Evolutionary conservation across 2,113 vertebrate species (phyloP), one percentile per base, ranked within the genome.

Genomic region (Oryzias javanicus): DNA sequence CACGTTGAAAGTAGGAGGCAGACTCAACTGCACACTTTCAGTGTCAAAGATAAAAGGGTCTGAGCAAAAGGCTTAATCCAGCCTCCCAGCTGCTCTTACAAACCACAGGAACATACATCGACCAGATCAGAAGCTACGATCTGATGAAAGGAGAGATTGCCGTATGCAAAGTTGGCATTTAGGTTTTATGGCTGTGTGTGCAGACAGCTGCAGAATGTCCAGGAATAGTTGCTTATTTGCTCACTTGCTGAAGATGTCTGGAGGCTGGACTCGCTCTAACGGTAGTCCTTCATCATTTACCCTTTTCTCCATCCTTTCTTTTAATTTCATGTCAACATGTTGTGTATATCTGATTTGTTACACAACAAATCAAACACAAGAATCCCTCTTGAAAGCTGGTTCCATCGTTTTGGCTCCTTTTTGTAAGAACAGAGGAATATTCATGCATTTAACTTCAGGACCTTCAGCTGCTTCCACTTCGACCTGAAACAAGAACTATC

Each of bases 151-250:
- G 47, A 53, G 24, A 29, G 45, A 50, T 18, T 4, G 25, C n/a
- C 25, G 4, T 42, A 44, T 17, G 56, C 35, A 45, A 44, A 49
- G 18, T 2, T 60, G 52, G 46, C 5, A 57, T 76, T 70, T 66
- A 22, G 40, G 17, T 35, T 55, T 19, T 17, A 10, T 5, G 47
- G 5, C 16, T 47, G 20, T 29, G 15, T 41, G 15, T 20, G 19
- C 17, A 17, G 17, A 42, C 46, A 64, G 44, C 20, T 49, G n/a
- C 4, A 13, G 47, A 19, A 12, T 19, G 49, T 50, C 13, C 46
- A 10, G 25, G 6, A 63, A 57, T 40, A 44, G 22, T 40, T 55
- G 20, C 17, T 45, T 48, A 18, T 52, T 52, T 45, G 19, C 10
- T 50, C 41, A 42, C 22, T 44, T 5, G 5, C 22, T 12, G 58